phyloP scores from a whole-genome alignment of 1,140 invertebrate species.

The Eciton burchellii region DNA sequence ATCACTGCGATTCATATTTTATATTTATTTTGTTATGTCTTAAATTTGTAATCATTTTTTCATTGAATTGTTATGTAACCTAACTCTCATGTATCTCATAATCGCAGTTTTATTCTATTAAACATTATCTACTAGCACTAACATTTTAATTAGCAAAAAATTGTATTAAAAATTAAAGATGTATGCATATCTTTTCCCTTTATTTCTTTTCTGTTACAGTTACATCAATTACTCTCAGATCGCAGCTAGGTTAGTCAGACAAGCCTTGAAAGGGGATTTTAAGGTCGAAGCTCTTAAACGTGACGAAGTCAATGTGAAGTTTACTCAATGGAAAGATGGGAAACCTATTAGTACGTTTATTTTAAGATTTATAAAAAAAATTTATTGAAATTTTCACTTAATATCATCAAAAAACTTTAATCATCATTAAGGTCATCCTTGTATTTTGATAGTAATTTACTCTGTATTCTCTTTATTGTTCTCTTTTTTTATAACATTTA shows the following conservation, averaged over 20 bases:
- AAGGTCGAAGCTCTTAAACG: constrained; percentile 91
- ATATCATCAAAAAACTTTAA: not conserved
- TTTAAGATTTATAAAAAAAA: constrained; percentile 33
- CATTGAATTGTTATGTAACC: not conserved
- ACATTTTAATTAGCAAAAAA: constrained; percentile 1
- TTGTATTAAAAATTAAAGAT: constrained; percentile 23
- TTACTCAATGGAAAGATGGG: constrained; percentile 94
- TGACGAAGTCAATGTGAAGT: constrained; percentile 90
- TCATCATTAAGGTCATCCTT: not conserved
- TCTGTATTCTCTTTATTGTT: not conserved
- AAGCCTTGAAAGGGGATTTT: constrained; percentile 91
- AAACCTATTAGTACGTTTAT: constrained; percentile 91
- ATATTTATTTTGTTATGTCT: constrained; percentile 17
- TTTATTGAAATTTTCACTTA: not conserved
- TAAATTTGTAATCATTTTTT: constrained; percentile 26
- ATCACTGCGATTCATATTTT: constrained; percentile 35
- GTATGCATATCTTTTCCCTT: not conserved
- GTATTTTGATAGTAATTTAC: not conserved
- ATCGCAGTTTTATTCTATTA: constrained; percentile 56
- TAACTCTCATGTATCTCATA: constrained; percentile 34
- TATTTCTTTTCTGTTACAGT: constrained; percentile 86
- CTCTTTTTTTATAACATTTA: constrained; percentile 13
- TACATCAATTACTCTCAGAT: constrained; percentile 97
- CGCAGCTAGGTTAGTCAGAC: constrained; percentile 92
- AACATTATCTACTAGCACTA: constrained; percentile 37